Evolutionary conservation across 2,888 invertebrate genomes (phyloP), one percentile per base, ranked within the genome.

Genomic region (Orgyia antiqua): DNA sequence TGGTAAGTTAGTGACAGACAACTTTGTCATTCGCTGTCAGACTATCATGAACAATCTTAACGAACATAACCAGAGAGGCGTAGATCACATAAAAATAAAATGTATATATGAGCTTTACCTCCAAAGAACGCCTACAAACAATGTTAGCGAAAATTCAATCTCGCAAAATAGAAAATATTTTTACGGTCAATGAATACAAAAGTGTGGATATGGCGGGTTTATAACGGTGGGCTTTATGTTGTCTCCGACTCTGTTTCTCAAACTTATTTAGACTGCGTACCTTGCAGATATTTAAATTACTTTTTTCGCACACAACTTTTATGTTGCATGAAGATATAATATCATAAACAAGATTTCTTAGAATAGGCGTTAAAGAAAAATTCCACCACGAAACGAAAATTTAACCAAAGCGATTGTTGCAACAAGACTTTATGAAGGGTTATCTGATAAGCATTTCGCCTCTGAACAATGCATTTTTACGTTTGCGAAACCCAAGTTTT

Each of bases 131-230:
- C 65, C 71, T 70, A 68, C 74, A 76, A 77, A 79, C 77, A 77
- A 73, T 73, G 79, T 78, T 75, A 76, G 64, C 50, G 64, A 62
- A 66, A 78, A 77, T 79, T 82, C 79, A 80, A 82, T 82, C 78
- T 80, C 70, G 58, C 71, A 71, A 76, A 79, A 80, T 75, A 82
- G 77, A 74, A 78, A 78, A 80, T 73, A 75, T 76, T 76, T 80
- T 78, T 80, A 79, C 77, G 77, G 78, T 72, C 79, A 78, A 77
- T 82, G 77, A 73, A 78, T 80, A 80, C 69, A 71, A 76, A 77
- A 79, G 68, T 72, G 71, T 75, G 68, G 68, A 70, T 69, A 59
- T 59, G 65, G 55, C 33, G 50, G 54, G 42, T 45, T 50, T 56
- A 51, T 55, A 57, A 53, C 49, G 44, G 47, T 37, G 54, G 51